A percentile compares a stretch with the other conserved stretches of the same genome.
phyloP scores from a whole-genome alignment of 2,113 vertebrate genomes.

The Ciconia stormi region DNA sequence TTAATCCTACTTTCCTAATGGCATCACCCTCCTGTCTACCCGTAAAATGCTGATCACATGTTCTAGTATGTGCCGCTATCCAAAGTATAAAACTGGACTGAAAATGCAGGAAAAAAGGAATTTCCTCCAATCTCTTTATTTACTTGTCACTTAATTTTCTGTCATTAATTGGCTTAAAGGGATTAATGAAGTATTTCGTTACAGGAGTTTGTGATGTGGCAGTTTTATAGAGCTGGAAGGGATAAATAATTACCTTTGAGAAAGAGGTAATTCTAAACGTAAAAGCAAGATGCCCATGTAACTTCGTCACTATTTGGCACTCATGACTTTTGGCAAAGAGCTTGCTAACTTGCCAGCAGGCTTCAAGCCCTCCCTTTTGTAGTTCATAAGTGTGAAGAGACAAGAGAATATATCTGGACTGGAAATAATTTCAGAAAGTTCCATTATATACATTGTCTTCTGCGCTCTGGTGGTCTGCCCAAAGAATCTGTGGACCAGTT shows the following conservation, averaged over 20 bases:
- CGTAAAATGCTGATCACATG: not conserved
- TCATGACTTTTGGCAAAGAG: not conserved
- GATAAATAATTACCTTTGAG: not conserved
- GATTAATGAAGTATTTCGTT: not conserved
- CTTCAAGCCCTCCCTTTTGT: not conserved
- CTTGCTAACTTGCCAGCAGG: not conserved
- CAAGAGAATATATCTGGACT: not conserved
- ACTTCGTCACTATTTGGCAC: not conserved
- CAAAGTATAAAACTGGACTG: not conserved
- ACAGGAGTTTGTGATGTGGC: not conserved
- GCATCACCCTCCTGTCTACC: not conserved
- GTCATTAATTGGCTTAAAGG: not conserved
- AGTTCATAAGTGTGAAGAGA: not conserved
- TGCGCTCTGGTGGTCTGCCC: not conserved
- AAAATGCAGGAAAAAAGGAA: not conserved
- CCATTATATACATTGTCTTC: slow-evolving; percentile 8
- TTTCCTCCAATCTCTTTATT: not conserved
- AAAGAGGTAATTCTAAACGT: not conserved
- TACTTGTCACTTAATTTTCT: not conserved
- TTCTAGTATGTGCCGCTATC: not conserved
- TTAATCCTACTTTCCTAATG: not conserved
- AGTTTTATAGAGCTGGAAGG: not conserved
- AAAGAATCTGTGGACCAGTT: not conserved
- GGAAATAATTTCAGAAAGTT: slow-evolving; percentile 40
- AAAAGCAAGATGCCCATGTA: not conserved